Evolutionary conservation across 2,888 invertebrate genomes (phyloP), one percentile per base, ranked within the genome.

Genomic region (Drosophila anomelani): DNA sequence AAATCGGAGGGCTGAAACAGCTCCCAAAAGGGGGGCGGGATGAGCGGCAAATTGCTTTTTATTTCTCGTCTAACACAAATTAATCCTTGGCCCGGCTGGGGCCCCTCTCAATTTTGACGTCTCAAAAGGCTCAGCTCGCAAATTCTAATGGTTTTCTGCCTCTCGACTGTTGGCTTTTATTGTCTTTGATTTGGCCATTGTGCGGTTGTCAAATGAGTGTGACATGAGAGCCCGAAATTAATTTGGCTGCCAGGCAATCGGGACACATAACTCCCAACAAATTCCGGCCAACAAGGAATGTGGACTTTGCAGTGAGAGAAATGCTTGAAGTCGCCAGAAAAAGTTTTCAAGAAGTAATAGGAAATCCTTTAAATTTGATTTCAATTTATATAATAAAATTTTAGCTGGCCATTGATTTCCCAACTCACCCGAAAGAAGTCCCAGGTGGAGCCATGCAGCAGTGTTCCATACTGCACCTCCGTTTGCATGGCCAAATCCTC

Each of bases 401-500:
- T 29, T 29, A 8, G 1, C 1, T 20, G 15, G 8, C 12, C 20
- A 20, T 20, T 1, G 7, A n/a, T 13, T 32, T 13, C 0, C 9
- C 4, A 20, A 89, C 91, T 89, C 70, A 91, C 91, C 82, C 95
- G 94, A 92, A 98, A 98, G 93, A 98, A 98, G 86, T 96, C 96
- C 94, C 96, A 96, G 0, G 98, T 97, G 17, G 97, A 96, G 59
- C 97, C 94, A 85, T 95, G 94, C 81, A 94, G 93, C 44, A 97
- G 93, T 0, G 97, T 97, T 38, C 98, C 98, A 90, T 97, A 97
- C 90, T 97, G 96, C 82, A 99, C 98, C 94, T 98, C 98, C 39
- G 97, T 96, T 93, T 98, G 98, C 62, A 96, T 95, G 41, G 97
- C 96, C 61, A 98, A 93, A 93, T 98, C 98, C 91, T 98, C 96